A percentile compares a stretch with the other conserved stretches of the same genome.
Conservation (phyloP, 2,888 invertebrate genomes). For the Margaritifera margaritifera region DNA sequence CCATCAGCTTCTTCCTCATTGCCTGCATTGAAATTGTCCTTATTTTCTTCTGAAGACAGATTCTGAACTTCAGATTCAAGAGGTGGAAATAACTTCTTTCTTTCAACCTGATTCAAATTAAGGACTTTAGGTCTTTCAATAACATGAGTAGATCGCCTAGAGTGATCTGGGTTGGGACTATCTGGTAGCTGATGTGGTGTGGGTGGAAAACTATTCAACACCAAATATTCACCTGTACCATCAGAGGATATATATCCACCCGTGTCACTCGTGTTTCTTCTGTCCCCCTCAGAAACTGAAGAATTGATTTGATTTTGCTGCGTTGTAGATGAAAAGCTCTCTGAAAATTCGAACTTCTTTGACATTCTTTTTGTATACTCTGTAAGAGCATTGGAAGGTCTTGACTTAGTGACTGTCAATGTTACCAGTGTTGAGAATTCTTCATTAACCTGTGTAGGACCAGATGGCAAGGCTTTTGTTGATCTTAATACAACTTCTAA, state of each 20-base stretch:
- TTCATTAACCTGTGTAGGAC: conserved; percentile 24
- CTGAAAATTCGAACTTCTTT: too few relatives aligned
- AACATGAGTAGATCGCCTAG: conserved; percentile 58
- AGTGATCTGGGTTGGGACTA: conserved; percentile 48
- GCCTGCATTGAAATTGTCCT: too few relatives aligned
- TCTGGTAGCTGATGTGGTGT: conserved; percentile 50
- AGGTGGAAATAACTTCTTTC: conserved; percentile 33
- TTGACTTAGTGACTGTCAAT: conserved; percentile 52
- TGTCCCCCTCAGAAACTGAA: conserved; percentile 11
- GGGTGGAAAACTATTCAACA: conserved; percentile 32
- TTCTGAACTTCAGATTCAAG: background rate
- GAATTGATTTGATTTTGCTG: conserved; percentile 2
- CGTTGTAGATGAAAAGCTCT: too few relatives aligned
- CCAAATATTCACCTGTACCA: background rate
- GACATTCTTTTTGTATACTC: conserved; percentile 11
- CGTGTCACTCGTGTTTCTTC: background rate
- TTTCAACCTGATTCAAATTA: conserved; percentile 24
- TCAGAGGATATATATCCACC: background rate
- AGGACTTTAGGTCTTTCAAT: conserved; percentile 45
- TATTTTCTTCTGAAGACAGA: too few relatives aligned
- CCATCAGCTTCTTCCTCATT: too few relatives aligned
- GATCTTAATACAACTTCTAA: conserved; percentile 1
- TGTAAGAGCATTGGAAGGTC: conserved; percentile 53
- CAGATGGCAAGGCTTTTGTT: conserved; percentile 20
- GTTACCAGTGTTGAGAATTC: conserved; percentile 38